Conservation (phyloP, 2,888 invertebrate species). For the Cinara cedri region DNA sequence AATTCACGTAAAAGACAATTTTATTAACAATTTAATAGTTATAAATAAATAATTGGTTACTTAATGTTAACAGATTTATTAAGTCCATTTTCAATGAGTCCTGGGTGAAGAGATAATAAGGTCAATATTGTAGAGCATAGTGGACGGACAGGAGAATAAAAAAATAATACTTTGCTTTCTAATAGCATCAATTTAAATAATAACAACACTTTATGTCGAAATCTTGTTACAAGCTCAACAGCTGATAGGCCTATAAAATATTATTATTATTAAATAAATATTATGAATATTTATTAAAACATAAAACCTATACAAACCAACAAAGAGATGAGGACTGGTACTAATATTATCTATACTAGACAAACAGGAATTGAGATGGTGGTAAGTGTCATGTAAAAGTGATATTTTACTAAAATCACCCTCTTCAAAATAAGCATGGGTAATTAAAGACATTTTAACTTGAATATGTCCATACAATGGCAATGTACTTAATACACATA, state of each 20-base stretch:
- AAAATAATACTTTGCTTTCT: constrained; percentile 87
- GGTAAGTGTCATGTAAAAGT: constrained; percentile 87
- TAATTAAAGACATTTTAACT: constrained; percentile 91
- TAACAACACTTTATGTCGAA: constrained; percentile 89
- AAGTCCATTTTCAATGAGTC: constrained; percentile 84
- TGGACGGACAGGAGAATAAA: constrained; percentile 89
- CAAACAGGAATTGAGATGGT: constrained; percentile 87
- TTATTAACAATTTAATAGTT: constrained; percentile 11
- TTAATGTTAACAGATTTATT: constrained; percentile 81
- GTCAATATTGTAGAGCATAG: constrained; percentile 87
- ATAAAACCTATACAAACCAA: constrained; percentile 66
- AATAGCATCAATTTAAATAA: constrained; percentile 90
- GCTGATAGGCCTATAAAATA: constrained; percentile 77
- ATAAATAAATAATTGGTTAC: constrained; percentile 64
- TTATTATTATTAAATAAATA: constrained; percentile 35
- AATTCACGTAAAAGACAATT: neutral
- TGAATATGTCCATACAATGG: constrained; percentile 95
- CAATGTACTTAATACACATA: constrained; percentile 88
- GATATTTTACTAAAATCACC: constrained; percentile 89
- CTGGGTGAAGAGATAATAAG: constrained; percentile 87
- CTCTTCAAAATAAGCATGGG: constrained; percentile 95
- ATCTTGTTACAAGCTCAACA: constrained; percentile 79
- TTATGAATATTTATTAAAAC: neutral
- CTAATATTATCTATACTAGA: constrained; percentile 64
- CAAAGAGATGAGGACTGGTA: constrained; percentile 69